Percentiles rank a stretch among this genome's conserved stretches.
phyloP scores from a whole-genome alignment of 2,113 vertebrate species.

The Tursiops truncatus region DNA sequence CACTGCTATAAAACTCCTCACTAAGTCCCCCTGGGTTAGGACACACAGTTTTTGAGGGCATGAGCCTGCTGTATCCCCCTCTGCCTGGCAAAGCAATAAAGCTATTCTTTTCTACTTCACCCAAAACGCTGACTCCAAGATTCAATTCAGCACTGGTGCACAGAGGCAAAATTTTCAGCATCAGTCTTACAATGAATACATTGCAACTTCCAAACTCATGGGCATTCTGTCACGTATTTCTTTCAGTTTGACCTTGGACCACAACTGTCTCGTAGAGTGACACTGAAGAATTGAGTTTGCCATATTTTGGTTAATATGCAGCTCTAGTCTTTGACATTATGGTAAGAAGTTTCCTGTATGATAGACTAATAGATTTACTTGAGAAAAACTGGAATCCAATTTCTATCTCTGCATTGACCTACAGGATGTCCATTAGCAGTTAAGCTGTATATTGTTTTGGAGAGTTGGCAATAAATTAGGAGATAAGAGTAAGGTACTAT shows the following conservation, averaged over 20 bases:
- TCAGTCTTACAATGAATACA: background rate
- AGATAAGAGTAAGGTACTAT: background rate
- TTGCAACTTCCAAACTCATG: background rate
- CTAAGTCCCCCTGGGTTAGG: background rate
- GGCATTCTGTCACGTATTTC: background rate
- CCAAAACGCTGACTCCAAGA: background rate
- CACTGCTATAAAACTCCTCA: background rate
- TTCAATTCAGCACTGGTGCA: background rate
- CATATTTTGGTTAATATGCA: background rate
- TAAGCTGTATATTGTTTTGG: background rate
- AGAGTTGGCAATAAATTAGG: slow-evolving; percentile 1
- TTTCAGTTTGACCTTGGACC: background rate
- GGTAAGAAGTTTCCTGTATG: background rate
- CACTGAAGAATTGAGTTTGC: background rate
- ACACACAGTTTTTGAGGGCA: background rate
- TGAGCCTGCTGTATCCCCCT: background rate
- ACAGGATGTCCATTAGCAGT: background rate
- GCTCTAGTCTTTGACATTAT: background rate
- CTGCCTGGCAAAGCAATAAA: background rate
- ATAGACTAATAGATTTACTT: background rate
- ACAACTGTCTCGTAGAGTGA: background rate
- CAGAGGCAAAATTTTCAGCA: background rate
- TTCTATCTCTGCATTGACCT: background rate
- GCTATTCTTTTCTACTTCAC: background rate
- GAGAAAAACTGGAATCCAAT: background rate